Evolutionary conservation across 2,113 vertebrate genomes (phyloP).

Genomic region (Elachura formosa): DNA sequence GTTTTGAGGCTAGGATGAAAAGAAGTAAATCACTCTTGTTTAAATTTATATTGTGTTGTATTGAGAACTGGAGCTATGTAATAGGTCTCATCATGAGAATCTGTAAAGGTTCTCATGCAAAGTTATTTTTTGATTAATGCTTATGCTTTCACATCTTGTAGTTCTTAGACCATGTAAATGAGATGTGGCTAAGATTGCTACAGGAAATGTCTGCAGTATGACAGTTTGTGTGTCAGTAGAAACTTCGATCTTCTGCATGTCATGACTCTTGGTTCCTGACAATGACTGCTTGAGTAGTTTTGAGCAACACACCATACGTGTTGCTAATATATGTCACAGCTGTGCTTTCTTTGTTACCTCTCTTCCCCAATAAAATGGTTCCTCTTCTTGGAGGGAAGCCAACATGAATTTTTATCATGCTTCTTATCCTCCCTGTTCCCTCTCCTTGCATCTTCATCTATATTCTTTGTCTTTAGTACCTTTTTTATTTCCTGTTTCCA

Average conservation of each 20-base stretch:
- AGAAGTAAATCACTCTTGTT: background rate
- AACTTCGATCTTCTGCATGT: background rate
- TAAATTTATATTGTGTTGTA: background rate
- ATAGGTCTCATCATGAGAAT: background rate
- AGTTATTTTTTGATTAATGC: background rate
- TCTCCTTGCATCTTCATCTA: background rate
- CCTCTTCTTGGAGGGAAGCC: background rate
- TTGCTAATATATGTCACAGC: background rate
- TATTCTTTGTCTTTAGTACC: background rate
- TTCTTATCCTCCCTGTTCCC: background rate
- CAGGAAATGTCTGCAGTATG: background rate
- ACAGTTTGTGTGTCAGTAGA: background rate
- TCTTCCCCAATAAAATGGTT: background rate
- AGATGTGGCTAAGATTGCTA: background rate
- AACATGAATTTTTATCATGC: background rate
- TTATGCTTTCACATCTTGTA: background rate
- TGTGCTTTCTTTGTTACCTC: background rate
- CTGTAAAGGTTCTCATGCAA: background rate
- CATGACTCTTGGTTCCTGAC: background rate
- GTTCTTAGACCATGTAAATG: background rate
- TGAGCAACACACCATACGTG: background rate
- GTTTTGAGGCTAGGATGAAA: background rate
- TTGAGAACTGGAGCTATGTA: background rate
- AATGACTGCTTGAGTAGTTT: background rate
- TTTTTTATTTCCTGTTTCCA: background rate